These are phyloP conservation scores for Indicator indicator DNA, from an alignment of 2,113 vertebrate species.

Conservation along the genomic window DNA sequence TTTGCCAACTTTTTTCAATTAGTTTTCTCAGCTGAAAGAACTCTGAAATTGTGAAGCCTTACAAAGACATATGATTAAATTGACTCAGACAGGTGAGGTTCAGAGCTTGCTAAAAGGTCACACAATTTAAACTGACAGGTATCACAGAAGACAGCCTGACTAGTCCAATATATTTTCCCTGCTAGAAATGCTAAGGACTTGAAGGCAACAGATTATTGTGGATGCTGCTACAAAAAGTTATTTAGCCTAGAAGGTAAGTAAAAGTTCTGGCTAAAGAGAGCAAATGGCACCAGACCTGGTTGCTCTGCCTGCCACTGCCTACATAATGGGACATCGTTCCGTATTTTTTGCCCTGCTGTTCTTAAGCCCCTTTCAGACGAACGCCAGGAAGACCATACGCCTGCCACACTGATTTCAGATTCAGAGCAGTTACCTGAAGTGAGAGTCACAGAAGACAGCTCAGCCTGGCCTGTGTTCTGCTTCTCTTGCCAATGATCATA, in stretches of 20 bases:
- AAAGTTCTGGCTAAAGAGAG: background rate
- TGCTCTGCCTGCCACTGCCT: background rate
- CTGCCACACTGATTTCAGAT: background rate
- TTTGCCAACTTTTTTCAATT: constrained; percentile 22
- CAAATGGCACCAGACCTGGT: background rate
- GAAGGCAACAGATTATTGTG: background rate
- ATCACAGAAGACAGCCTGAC: constrained; percentile 9
- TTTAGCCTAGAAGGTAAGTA: background rate
- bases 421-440: background rate
- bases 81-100: constrained; percentile 54
- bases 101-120: constrained; percentile 51
- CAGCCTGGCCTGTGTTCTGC: background rate
- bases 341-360: background rate
- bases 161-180: constrained; percentile 17
- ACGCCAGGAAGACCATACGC: accelerated
- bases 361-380: background rate
- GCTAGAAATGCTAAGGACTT: constrained; percentile 5
- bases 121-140: constrained; percentile 41
- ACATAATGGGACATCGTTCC: accelerated
- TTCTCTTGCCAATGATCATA: background rate
- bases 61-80: constrained; percentile 51
- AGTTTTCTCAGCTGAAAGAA: constrained; percentile 50
- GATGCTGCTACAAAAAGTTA: background rate
- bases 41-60: background rate
- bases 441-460: background rate